Base-by-base conservation (phyloP, 1,140 invertebrate genomes). In the Schlechtendalia chinensis region DNA sequence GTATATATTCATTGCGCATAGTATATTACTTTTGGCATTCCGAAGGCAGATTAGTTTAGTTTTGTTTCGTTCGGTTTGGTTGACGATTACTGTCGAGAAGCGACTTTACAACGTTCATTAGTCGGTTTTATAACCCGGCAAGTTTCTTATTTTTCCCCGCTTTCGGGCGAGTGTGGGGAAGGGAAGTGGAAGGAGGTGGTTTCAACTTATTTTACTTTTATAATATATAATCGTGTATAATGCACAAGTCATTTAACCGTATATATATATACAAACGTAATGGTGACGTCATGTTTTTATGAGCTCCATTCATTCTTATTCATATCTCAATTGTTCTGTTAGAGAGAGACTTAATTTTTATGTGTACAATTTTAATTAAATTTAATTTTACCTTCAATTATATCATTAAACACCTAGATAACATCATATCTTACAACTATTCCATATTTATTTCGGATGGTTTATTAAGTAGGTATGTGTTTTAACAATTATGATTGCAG, bases 271-370 rank as follows among this genome's bases (percentile, higher is more conserved):
- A 8, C n/a, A n/a, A n/a, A n/a, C 17, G 5, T 11, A 8, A 50
- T 24, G 16, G 17, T 69, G 67, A 69, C 22, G 22, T 69, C 45
- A 69, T 69, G 47, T 50, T 50, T 67, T 50, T 69, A 69, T 50
- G 45, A 69, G 8, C 24, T 69, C 45, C 45, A 27, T 69, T 50
- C 45, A 27, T 69, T 50, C 16, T 47, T 27, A 17, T 50, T 50
- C 45, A 50, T 50, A 69, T 50, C 67, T 69, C 22, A 69, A 69
- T 27, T 69, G 22, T 50, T 69, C 22, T 50, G 67, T 27, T 69
- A 3, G 5, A 27, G 5, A 27, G 22, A 11, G 22, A 69, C 47
- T 69, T 50, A 27, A 69, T 27, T 69, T 69, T 50, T 69, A 50
- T 50, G 45, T 69, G 50, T 50, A n/a, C 1, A 39, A 65, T 65